These are phyloP conservation scores for Macroglossus sobrinus DNA, from an alignment of 2,113 vertebrate genomes.

Conservation along the genomic window DNA sequence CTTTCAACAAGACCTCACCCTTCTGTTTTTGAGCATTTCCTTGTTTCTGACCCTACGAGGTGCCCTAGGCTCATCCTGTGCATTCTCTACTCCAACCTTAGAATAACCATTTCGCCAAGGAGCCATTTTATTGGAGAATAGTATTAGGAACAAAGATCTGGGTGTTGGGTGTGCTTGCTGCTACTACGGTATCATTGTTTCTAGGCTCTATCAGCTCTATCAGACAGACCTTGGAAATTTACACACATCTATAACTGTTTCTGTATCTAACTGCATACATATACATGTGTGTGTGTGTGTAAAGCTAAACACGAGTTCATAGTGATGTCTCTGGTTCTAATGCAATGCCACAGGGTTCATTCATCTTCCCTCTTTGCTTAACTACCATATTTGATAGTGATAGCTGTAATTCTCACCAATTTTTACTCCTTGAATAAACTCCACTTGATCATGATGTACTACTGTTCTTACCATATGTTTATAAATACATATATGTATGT, in stretches of 20 bases:
- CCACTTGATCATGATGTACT: background rate
- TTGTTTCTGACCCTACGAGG: background rate
- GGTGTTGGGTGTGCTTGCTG: background rate
- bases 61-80: background rate
- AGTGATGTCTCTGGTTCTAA: background rate
- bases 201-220: background rate
- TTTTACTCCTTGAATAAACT: background rate
- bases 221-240: background rate
- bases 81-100: background rate
- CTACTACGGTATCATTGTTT: background rate
- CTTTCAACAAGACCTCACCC: background rate
- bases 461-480: background rate
- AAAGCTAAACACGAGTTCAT: background rate
- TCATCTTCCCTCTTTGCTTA: background rate
- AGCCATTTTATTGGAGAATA: background rate
- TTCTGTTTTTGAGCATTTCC: background rate
- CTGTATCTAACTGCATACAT: background rate
- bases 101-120: background rate
- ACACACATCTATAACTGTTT: background rate
- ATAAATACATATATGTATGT: background rate
- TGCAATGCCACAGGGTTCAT: background rate
- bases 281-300: too few relatives aligned
- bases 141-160: background rate
- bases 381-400: background rate
- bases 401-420: background rate